Evolutionary conservation across 2,797 vertebrate genomes (phyloP).

Genomic region (Enteromius fasciolatus): DNA sequence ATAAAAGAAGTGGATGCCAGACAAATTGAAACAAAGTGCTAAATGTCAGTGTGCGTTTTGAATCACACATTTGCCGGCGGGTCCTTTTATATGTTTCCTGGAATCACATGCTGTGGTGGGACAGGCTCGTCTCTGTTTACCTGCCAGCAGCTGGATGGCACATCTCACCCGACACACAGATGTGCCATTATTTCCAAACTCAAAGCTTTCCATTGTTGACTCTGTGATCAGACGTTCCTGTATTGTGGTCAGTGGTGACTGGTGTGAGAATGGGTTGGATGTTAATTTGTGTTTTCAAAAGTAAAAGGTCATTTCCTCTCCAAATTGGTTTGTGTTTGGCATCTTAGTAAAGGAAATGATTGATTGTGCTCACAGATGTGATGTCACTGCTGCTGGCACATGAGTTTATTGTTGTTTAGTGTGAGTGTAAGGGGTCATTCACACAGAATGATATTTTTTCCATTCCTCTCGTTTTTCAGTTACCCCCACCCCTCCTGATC

Average conservation of each 20-base stretch:
- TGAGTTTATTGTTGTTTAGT: constrained; percentile 11
- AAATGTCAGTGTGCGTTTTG: constrained; percentile 37
- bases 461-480: not conserved
- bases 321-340: constrained; percentile 27
- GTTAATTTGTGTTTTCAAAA: constrained; percentile 57
- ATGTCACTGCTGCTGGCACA: constrained; percentile 32
- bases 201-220: constrained; percentile 74
- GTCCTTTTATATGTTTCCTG: constrained; percentile 69
- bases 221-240: constrained; percentile 67
- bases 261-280: constrained; percentile 34
- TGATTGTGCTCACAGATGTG: constrained; percentile 35
- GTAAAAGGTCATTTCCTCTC: constrained; percentile 65
- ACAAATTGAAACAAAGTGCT: constrained; percentile 23
- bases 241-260: constrained; percentile 59
- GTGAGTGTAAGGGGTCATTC: not conserved
- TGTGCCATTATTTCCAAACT: constrained; percentile 71
- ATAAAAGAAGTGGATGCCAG: constrained; percentile 16
- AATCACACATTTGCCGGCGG: constrained; percentile 35
- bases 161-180: constrained; percentile 70
- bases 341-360: constrained; percentile 10
- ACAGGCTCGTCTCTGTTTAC: constrained; percentile 73
- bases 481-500: no score
- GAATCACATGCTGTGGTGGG: constrained; percentile 73
- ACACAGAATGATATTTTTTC: not conserved
- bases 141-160: constrained; percentile 71